phyloP scores from a whole-genome alignment of 2,797 vertebrate genomes.

The Silurus lanzhouensis region DNA sequence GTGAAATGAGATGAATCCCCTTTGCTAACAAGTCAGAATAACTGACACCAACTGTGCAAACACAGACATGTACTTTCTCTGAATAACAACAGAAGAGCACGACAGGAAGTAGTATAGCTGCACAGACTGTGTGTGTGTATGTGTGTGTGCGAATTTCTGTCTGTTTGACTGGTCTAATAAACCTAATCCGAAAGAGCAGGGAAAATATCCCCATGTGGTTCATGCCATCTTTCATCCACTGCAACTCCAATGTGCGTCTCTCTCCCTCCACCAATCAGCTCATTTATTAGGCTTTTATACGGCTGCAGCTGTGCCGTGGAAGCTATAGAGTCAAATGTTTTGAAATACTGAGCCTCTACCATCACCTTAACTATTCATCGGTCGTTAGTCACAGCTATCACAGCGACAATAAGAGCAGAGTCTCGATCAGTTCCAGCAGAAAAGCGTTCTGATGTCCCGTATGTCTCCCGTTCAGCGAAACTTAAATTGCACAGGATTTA shows the following conservation, averaged over 20 bases:
- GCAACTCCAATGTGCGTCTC: neutral
- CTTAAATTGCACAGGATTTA: neutral
- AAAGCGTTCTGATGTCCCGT: neutral
- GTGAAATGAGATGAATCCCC: neutral
- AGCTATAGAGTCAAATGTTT: conserved; percentile 6
- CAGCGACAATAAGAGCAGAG: conserved; percentile 4
- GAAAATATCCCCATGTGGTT: conserved; percentile 32
- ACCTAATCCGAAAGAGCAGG: conserved; percentile 3
- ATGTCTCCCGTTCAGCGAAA: neutral
- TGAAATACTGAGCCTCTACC: neutral
- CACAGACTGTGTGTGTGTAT: neutral
- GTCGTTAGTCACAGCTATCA: conserved; percentile 40
- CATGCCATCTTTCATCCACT: conserved; percentile 27
- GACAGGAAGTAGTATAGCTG: conserved; percentile 1
- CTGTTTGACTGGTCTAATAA: neutral
- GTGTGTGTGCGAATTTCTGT: neutral
- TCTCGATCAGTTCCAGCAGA: conserved; percentile 5
- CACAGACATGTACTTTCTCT: neutral
- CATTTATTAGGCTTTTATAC: conserved; percentile 27
- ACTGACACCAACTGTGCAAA: conserved; percentile 14
- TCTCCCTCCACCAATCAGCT: conserved; percentile 13
- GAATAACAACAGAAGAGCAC: neutral
- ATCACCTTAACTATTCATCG: conserved; percentile 31
- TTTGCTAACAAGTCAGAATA: conserved; percentile 1
- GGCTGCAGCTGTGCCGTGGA: conserved; percentile 17